A percentile compares a stretch with the other conserved stretches of the same genome.
Evolutionary conservation across 2,797 vertebrate species (phyloP).

Genomic region (Gallinago stenura): DNA sequence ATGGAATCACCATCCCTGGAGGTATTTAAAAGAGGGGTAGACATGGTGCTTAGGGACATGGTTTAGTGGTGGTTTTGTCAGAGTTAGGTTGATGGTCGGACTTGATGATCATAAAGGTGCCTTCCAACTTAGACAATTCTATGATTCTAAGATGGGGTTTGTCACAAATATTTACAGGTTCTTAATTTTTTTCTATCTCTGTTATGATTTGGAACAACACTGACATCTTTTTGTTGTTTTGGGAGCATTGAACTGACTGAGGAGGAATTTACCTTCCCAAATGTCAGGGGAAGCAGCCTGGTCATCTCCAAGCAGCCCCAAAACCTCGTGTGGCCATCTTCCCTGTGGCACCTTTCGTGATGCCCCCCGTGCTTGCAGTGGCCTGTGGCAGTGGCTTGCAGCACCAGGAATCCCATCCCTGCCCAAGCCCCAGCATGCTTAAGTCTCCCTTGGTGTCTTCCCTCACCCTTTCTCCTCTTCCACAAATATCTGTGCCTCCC

Average conservation of each 20-base stretch:
- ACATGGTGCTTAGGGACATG: no score
- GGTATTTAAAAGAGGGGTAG: no score
- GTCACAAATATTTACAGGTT: neutral
- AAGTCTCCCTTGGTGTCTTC: neutral
- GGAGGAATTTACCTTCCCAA: neutral
- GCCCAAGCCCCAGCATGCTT: neutral
- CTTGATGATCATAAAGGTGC: neutral
- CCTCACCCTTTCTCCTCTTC: neutral
- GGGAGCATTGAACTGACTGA: neutral
- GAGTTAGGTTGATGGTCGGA: neutral
- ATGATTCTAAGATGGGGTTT: neutral
- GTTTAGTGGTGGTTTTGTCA: no score
- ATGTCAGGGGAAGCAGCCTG: neutral
- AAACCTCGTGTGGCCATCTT: neutral
- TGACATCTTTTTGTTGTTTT: neutral
- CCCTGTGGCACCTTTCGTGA: neutral
- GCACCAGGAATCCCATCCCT: neutral
- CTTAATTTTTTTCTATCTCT: neutral
- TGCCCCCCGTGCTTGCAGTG: rapidly evolving
- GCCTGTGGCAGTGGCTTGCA: neutral
- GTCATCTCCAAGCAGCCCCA: neutral
- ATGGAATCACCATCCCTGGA: no score
- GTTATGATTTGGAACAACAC: neutral
- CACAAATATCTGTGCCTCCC: neutral
- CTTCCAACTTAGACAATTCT: neutral